Evolutionary conservation across 2,888 invertebrate genomes (phyloP), one percentile per base, ranked within the genome.

Genomic region (Lamellibrachia satsuma): DNA sequence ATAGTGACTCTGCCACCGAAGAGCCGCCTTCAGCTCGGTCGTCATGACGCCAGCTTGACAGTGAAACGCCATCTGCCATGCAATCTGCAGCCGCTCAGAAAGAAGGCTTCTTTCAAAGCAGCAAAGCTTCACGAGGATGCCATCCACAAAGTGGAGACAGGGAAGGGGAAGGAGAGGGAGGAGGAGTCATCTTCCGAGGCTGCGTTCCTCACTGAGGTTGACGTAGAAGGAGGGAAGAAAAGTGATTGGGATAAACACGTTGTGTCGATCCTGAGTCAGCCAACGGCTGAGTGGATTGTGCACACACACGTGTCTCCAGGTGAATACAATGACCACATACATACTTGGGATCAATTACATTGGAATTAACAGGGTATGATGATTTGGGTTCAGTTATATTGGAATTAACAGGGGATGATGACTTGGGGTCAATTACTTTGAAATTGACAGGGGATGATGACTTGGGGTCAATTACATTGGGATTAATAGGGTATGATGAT

Each of bases 241-340:
- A 22, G 15, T 39, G 95, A 95, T 57, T 96, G 96, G 96, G 96
- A 96, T 94, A 95, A 96, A 9, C 95, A 95, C 94, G 93, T 96
- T n/a, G 94, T 96, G 94, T 95, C 96, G 6, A 94, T 95, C 60
- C 92, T 96, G 60, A 96, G 96, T 93, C 93, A 95, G 52, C 94
- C 95, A 91, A 96, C 96, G n/a, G 96, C 96, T n/a, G 95, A 95
- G 91, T 96, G 96, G 96, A 95, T 96, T 90, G 96, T 96, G 1
- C 95, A 95, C 93, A 94, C 95, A 92, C 94, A 94, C 60, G 95
- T 95, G 92, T 93, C 93, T 52, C 93, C 94, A 52, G 94, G 94
- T 91, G 93, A 92, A 94, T 22, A 93, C 94, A 92, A 91, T 39
- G 39, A 39, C 39, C 39, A 39, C 39, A 39, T 0, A 1, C 39